These are phyloP conservation scores for Allacma fusca DNA, from an alignment of 2,888 invertebrate genomes.

Conservation along the genomic window DNA sequence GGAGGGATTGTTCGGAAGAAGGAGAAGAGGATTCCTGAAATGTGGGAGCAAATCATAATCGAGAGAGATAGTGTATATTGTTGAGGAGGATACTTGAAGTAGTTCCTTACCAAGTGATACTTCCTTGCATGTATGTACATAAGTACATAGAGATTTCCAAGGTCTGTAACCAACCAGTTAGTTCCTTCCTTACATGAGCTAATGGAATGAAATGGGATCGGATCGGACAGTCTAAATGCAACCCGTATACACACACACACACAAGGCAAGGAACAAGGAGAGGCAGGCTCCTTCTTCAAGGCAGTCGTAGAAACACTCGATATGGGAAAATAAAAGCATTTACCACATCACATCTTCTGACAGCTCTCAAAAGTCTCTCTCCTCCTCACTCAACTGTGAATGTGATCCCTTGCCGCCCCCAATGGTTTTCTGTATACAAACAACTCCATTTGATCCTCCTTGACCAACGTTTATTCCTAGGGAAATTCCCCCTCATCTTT, in stretches of 20 bases:
- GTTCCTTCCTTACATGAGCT: constrained; percentile 21
- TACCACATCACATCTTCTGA: constrained; percentile 55
- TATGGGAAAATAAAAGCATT: constrained; percentile 59
- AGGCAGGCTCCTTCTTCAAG: neutral
- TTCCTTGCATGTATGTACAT: neutral
- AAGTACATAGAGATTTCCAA: neutral
- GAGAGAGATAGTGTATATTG: no score
- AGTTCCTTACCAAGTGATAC: neutral
- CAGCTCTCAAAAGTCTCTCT: constrained; percentile 47
- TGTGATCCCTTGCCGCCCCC: constrained; percentile 26
- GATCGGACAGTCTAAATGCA: constrained; percentile 23
- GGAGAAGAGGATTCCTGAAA: no score
- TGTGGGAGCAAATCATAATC: no score
- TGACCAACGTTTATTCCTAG: neutral
- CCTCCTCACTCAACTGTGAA: constrained; percentile 35
- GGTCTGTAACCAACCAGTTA: no score
- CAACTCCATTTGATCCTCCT: constrained; percentile 1
- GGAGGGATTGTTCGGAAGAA: no score
- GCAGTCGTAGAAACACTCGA: constrained; percentile 49
- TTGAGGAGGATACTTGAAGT: no score
- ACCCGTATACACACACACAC: neutral
- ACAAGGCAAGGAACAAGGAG: neutral
- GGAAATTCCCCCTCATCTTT: neutral
- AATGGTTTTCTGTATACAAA: neutral
- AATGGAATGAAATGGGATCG: constrained; percentile 59